Evolutionary conservation across 2,113 vertebrate species (phyloP).

Genomic region (Lasiurus borealis): DNA sequence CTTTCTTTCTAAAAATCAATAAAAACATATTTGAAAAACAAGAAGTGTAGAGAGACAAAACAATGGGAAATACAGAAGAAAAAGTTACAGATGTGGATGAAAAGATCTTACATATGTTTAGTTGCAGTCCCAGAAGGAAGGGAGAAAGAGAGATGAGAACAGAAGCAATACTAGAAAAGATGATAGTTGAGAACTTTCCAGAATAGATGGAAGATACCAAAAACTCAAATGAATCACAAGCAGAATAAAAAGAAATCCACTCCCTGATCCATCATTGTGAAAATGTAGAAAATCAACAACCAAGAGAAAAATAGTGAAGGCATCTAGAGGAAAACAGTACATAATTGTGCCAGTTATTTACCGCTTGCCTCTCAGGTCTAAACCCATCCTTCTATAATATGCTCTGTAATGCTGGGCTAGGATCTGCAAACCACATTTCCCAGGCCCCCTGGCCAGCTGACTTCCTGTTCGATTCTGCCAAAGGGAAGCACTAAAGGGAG

Average conservation of each 20-base stretch:
- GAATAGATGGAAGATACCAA: not conserved
- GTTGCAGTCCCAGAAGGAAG: not conserved
- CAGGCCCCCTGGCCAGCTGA: not conserved
- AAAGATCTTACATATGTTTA: not conserved
- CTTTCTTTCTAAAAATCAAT: no score
- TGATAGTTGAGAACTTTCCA: slow-evolving; percentile 1
- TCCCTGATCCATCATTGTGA: not conserved
- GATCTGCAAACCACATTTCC: not conserved
- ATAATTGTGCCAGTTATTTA: not conserved
- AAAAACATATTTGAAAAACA: not conserved
- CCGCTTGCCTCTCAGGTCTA: not conserved
- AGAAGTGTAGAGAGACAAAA: not conserved
- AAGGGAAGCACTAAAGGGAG: not conserved
- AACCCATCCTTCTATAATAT: not conserved
- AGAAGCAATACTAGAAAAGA: slow-evolving; percentile 19
- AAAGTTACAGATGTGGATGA: not conserved
- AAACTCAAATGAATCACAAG: not conserved
- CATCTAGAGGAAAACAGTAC: not conserved
- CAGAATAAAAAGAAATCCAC: slow-evolving; percentile 16
- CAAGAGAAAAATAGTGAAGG: not conserved
- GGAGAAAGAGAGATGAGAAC: not conserved
- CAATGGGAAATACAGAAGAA: not conserved
- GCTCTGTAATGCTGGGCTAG: not conserved
- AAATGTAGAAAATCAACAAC: not conserved
- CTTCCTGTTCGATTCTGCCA: not conserved